phyloP scores from a whole-genome alignment of 1,140 invertebrate species.

The Ganaspis sp. region DNA sequence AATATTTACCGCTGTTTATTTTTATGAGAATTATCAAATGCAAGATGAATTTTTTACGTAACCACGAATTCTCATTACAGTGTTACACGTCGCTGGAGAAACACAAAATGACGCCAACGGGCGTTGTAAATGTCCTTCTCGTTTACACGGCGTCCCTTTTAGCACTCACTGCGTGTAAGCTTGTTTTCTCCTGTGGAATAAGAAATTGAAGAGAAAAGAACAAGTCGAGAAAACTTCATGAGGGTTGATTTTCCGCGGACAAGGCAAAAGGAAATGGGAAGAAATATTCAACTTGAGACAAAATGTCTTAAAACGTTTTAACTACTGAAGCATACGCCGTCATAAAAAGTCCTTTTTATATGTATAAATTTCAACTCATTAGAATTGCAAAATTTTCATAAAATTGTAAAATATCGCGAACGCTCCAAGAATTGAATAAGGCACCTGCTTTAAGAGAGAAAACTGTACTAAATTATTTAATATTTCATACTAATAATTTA shows the following conservation, averaged over 20 bases:
- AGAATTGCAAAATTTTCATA: too few relatives aligned
- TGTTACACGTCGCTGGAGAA: neutral
- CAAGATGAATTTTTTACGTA: neutral
- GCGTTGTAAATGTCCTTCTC: slow-evolving; percentile 13
- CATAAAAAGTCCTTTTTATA: too few relatives aligned
- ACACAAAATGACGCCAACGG: neutral
- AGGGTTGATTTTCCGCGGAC: neutral
- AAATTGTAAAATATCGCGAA: too few relatives aligned
- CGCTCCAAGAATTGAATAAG: too few relatives aligned
- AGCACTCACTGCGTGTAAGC: neutral
- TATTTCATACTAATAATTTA: too few relatives aligned
- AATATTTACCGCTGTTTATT: neutral
- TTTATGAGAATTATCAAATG: neutral
- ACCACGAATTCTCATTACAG: neutral
- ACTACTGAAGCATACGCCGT: neutral
- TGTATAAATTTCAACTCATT: too few relatives aligned
- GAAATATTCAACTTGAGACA: neutral
- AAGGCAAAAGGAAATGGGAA: neutral
- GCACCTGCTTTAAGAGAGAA: too few relatives aligned
- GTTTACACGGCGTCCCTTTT: neutral
- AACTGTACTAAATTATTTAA: too few relatives aligned
- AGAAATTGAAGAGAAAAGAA: neutral
- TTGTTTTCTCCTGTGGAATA: neutral
- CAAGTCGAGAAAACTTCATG: neutral
- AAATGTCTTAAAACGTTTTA: slow-evolving; percentile 6